Percentiles rank a stretch among this genome's conserved stretches.
Conservation (phyloP, 2,797 vertebrate genomes). For the Lindbergichthys nudifrons region DNA sequence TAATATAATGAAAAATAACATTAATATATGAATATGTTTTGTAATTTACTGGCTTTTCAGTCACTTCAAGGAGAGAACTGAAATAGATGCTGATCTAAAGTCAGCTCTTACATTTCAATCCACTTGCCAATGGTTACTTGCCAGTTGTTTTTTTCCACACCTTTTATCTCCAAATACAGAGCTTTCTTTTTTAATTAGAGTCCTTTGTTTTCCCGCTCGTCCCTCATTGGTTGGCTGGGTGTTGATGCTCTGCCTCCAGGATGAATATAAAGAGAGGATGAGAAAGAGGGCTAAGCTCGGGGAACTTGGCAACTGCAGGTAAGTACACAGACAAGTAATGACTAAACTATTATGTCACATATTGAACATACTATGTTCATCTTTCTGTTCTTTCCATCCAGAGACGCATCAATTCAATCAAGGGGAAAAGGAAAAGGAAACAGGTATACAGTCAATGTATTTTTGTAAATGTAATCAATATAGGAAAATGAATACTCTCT, state of each 20-base stretch:
- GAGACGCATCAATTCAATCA: slow-evolving; percentile 12
- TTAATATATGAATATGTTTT: background rate
- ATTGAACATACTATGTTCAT: background rate
- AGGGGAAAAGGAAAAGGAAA: slow-evolving; percentile 12
- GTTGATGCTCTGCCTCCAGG: slow-evolving; percentile 42
- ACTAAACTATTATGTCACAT: background rate
- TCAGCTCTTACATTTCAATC: slow-evolving; percentile 18
- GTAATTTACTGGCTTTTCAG: background rate
- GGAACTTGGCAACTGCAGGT: slow-evolving; percentile 40
- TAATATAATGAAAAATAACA: background rate
- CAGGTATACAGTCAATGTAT: slow-evolving; percentile 36
- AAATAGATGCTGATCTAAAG: slow-evolving; percentile 45
- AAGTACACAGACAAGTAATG: background rate
- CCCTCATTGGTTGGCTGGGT: slow-evolving; percentile 33
- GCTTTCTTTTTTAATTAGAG: slow-evolving; percentile 42
- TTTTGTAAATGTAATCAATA: background rate
- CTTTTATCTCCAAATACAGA: slow-evolving; percentile 65
- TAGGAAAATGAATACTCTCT: background rate
- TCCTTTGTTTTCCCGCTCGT: slow-evolving; percentile 43
- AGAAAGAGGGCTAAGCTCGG: background rate
- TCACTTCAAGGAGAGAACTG: slow-evolving; percentile 12
- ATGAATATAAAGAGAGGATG: slow-evolving; percentile 53
- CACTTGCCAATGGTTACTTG: slow-evolving; percentile 23
- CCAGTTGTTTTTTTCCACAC: slow-evolving; percentile 48
- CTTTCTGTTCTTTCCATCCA: slow-evolving; percentile 14